A percentile compares a stretch with the other conserved stretches of the same genome.
These are phyloP conservation scores for Symphodus melops DNA, from an alignment of 2,113 vertebrate genomes.

Conservation along the genomic window DNA sequence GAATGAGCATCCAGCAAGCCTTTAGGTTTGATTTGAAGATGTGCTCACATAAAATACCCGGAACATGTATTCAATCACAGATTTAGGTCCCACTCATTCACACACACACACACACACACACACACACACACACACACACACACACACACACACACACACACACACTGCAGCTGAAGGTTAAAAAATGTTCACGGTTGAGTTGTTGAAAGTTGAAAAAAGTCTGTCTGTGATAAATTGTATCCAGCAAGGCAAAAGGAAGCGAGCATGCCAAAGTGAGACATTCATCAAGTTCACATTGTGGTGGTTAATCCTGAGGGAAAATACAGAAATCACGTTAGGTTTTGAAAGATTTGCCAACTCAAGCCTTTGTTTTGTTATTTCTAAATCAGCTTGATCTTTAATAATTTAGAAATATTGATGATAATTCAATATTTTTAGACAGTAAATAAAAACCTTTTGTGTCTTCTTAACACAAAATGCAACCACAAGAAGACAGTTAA, in stretches of 20 bases:
- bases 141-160: too few species aligned
- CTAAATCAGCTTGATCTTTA: neutral
- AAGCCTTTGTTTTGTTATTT: neutral
- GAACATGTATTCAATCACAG: slow-evolving; percentile 21
- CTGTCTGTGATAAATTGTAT: slow-evolving; percentile 7
- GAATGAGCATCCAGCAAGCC: slow-evolving; percentile 22
- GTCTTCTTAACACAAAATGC: neutral
- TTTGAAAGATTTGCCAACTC: neutral
- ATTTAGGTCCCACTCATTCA: neutral
- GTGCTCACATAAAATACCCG: neutral
- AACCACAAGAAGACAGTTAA: neutral
- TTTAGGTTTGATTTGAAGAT: slow-evolving; percentile 20
- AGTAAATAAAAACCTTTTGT: neutral
- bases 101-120: neutral
- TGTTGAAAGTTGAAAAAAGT: slow-evolving; percentile 4
- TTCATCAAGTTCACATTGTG: neutral
- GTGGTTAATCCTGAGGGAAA: slow-evolving; percentile 17
- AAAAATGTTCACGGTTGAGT: slow-evolving; percentile 16
- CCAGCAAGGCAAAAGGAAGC: neutral
- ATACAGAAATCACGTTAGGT: slow-evolving; percentile 8
- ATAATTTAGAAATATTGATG: neutral
- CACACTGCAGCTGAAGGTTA: slow-evolving; percentile 22
- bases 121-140: too few species aligned
- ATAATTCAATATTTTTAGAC: neutral
- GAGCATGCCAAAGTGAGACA: neutral